phyloP scores from a whole-genome alignment of 2,797 vertebrate species.

The Scleropages formosus region DNA sequence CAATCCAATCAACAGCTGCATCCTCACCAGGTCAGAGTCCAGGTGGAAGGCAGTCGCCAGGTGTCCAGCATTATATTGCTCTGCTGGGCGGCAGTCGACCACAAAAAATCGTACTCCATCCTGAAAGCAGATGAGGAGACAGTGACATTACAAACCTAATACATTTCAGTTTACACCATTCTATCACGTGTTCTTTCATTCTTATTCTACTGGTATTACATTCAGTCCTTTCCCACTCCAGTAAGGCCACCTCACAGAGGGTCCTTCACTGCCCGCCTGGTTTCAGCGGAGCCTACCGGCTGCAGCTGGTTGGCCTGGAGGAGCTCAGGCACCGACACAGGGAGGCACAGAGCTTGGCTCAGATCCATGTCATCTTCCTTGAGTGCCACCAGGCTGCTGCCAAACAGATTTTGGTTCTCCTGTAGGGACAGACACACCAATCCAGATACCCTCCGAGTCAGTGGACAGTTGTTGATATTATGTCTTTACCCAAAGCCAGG shows the following conservation, averaged over 20 bases:
- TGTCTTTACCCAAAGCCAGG: neutral
- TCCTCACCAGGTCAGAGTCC: constrained; percentile 94
- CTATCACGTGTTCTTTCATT: neutral
- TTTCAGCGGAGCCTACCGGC: constrained; percentile 69
- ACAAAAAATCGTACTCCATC: constrained; percentile 97
- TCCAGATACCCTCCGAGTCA: neutral
- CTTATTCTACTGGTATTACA: neutral
- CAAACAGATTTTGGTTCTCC: constrained; percentile 97
- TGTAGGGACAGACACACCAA: constrained; percentile 47
- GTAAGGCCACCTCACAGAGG: neutral
- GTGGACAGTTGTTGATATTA: neutral
- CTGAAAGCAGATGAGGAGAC: constrained; percentile 58
- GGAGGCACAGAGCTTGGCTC: constrained; percentile 92
- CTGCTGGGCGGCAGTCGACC: constrained; percentile 95
- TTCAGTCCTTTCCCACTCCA: neutral
- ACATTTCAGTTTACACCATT: neutral
- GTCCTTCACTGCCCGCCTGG: neutral
- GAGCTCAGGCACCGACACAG: constrained; percentile 92
- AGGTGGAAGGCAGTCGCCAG: constrained; percentile 96
- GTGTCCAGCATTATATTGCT: constrained; percentile 97
- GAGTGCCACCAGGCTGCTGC: constrained; percentile 89
- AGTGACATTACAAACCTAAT: neutral
- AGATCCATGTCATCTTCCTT: constrained; percentile 94
- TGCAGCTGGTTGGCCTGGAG: constrained; percentile 96
- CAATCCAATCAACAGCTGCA: neutral